These are phyloP conservation scores for Gymnoscopelus microlampas DNA, from an alignment of 2,797 vertebrate genomes.

Conservation along the genomic window DNA sequence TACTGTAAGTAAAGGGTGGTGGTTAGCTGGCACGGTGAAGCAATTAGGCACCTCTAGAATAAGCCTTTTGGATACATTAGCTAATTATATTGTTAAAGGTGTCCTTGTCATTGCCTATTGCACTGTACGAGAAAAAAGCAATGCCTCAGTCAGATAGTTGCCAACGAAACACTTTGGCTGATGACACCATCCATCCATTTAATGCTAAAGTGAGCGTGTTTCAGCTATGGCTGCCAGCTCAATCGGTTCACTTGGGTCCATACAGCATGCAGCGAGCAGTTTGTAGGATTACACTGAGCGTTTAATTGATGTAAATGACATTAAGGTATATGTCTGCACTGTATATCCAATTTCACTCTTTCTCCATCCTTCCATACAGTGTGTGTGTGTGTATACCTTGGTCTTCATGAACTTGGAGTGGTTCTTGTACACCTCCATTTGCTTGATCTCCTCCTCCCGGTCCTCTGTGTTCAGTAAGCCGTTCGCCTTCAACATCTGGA, in stretches of 20 bases:
- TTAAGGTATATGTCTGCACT: no score
- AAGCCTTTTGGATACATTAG: conserved; percentile 1
- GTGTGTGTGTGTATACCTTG: conserved; percentile 82
- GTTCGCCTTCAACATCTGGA: conserved; percentile 97
- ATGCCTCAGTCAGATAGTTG: conserved; percentile 38
- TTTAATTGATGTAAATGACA: neutral
- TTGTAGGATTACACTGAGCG: neutral
- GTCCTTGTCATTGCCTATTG: conserved; percentile 18
- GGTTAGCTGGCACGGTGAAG: conserved; percentile 1
- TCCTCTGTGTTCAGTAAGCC: conserved; percentile 93
- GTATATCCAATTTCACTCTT: no score
- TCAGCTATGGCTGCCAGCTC: conserved; percentile 35
- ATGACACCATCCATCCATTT: conserved; percentile 36
- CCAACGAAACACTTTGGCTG: conserved; percentile 62
- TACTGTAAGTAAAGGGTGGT: neutral
- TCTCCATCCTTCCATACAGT: no score
- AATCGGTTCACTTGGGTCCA: conserved; percentile 13
- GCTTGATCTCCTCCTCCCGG: conserved; percentile 96
- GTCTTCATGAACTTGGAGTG: conserved; percentile 99
- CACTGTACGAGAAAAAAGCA: conserved; percentile 18
- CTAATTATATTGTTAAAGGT: conserved; percentile 26
- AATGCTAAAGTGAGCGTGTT: conserved; percentile 53
- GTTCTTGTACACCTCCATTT: conserved; percentile 99
- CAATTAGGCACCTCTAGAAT: conserved; percentile 9
- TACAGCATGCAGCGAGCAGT: neutral